Percentiles rank a stretch among this genome's conserved stretches.
phyloP scores from a whole-genome alignment of 92 coral and sea anemone genomes.

The Montipora capitata region DNA sequence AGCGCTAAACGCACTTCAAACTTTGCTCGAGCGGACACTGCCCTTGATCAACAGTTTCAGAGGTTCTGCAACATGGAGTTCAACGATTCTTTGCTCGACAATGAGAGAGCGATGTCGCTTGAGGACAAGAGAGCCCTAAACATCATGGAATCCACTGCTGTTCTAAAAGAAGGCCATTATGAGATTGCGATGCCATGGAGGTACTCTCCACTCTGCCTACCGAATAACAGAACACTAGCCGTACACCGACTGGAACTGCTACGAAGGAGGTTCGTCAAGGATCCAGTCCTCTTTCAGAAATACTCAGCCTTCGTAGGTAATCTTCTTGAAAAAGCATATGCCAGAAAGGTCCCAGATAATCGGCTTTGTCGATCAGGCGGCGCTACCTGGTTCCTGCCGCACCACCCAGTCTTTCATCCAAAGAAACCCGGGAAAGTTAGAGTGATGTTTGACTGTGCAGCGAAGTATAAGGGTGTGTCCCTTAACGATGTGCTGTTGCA shows the following conservation, averaged over 20 bases:
- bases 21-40: slow-evolving; percentile 28
- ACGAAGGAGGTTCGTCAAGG: slow-evolving; percentile 44
- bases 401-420: slow-evolving; percentile 66
- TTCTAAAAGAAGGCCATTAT: slow-evolving; percentile 22
- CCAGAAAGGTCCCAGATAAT: slow-evolving; percentile 46
- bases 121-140: too few species aligned
- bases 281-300: slow-evolving; percentile 43
- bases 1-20: slow-evolving; percentile 13
- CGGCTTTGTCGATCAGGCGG: not conserved
- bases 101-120: too few species aligned
- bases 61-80: too few species aligned
- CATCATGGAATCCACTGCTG: not conserved
- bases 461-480: slow-evolving; percentile 24
- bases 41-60: slow-evolving; percentile 46
- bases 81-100: too few species aligned
- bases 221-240: slow-evolving; percentile 58
- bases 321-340: slow-evolving; percentile 47
- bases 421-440: too few species aligned
- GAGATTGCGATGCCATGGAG: slow-evolving; percentile 76
- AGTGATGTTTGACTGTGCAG: too few species aligned
- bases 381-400: slow-evolving; percentile 22
- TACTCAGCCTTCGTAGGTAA: slow-evolving; percentile 65
- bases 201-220: slow-evolving; percentile 46
- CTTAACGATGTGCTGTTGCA: slow-evolving; percentile 53
- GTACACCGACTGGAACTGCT: slow-evolving; percentile 47